Base-by-base conservation (phyloP, 2,797 vertebrate species). In the Acanthiza pusilla region DNA sequence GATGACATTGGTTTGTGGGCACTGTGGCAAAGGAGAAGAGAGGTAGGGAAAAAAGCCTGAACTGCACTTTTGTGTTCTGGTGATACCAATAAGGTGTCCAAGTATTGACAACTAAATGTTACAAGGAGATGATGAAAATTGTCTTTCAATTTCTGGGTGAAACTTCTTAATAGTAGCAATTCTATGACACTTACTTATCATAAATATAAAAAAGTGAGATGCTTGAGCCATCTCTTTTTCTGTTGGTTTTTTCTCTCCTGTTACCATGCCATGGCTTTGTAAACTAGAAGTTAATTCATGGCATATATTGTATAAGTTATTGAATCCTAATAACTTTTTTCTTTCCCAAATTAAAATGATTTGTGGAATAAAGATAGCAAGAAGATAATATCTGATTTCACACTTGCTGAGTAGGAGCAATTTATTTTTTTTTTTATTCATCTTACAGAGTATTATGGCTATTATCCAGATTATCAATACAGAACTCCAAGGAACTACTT, bases 381-480 rank as follows among this genome's bases (percentile, higher is more conserved):
- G 26, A 68, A 62, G 30, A 10, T 53, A 62, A 25, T 54, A 48
- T 2, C 40, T 70, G 20, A 51, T 85, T 88, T 89, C 15, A 47
- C 18, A 15, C 26, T 66, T 55, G 51, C 50, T 85, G 51, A 71
- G 21, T 71, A 67, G 48, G 55, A 85, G 43, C 26, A 22, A 22
- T 63, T 94, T 38, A 63, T 81, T 82, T 86, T 60, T 36, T 36
- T 36, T 78, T 72, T 80, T 58, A 76, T 68, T 95, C 10, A 2
- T 87, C 71, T 81, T 63, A 8, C 74, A 98, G 98, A 88, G 13
- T 66, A 96, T 63, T 85, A 96, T 30, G 91, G 94, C 40, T 96
- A 97, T 82, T 83, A 78, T 36, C 73, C 91, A 9, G 61, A 47
- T 32, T 62, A 86, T 57, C 81, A 62, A 8, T 79, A 95, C 32